Conservation (phyloP, 2,113 vertebrate species). For the Ptyas mucosa region DNA sequence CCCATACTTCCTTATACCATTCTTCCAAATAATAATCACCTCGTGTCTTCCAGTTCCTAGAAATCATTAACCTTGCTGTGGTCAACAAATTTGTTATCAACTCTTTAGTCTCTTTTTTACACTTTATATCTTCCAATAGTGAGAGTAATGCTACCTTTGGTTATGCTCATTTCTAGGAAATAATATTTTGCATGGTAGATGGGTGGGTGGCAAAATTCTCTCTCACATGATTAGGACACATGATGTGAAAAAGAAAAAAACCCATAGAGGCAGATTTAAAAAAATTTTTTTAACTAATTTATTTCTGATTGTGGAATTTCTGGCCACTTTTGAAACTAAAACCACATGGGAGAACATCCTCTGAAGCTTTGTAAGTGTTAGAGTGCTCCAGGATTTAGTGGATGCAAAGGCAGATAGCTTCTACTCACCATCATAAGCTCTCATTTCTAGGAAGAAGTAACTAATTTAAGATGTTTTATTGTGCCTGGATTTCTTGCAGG, state of each 20-base stretch:
- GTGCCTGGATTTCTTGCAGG: background rate
- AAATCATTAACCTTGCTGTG: too few species aligned
- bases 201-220: background rate
- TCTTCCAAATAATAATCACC: too few species aligned
- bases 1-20: too few species aligned
- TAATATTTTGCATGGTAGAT: slow-evolving; percentile 1
- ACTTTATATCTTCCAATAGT: too few species aligned
- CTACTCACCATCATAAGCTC: background rate
- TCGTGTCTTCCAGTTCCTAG: too few species aligned
- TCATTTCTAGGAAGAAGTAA: slow-evolving; percentile 22
- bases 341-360: slow-evolving; percentile 6
- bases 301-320: slow-evolving; percentile 32
- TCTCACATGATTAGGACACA: background rate
- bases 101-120: too few species aligned
- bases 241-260: slow-evolving; percentile 8
- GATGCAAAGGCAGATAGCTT: background rate
- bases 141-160: too few species aligned
- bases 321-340: slow-evolving; percentile 31
- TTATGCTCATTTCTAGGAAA: background rate
- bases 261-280: slow-evolving; percentile 9
- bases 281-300: slow-evolving; percentile 17
- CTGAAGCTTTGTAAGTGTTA: background rate
- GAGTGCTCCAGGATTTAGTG: background rate
- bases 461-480: slow-evolving; percentile 9
- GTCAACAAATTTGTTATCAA: too few species aligned